Evolutionary conservation across 2,888 invertebrate genomes (phyloP), one percentile per base, ranked within the genome.

Genomic region (Plutella xylostella): DNA sequence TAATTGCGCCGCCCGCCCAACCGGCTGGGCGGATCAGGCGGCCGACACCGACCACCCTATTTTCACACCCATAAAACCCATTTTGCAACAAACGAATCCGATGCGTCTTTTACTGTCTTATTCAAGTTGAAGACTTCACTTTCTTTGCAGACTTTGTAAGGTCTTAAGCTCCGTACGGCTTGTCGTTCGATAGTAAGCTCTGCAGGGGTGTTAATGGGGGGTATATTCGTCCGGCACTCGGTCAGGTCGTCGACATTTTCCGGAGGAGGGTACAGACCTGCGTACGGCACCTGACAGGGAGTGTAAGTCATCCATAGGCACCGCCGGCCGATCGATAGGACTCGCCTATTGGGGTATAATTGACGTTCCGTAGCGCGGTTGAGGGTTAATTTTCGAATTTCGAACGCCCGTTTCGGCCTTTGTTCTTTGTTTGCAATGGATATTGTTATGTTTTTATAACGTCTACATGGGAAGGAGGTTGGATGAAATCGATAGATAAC

Each of bases 71-170:
- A 43, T 43, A 43, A 43, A 43, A 43, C 33, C 42, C 42, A 43
- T 43, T 43, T 42, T 42, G 34, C 34, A 43, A 20, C n/a, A n/a
- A 20, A 34, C 42, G 28, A n/a, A 21, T 43, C 55, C 55, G 55
- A 56, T 53, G 57, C 55, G 66, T 65, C 71, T 68, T 68, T 72
- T 77, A 71, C 68, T 71, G 68, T 75, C 80, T 76, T 78, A 68
- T 65, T 68, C 66, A 68, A 69, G 69, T 70, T 66, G 65, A 64
- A 61, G 42, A 51, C 63, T 56, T 57, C 59, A 53, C 60, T 57
- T 56, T 58, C 53, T 21, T 31, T 20, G 67, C 53, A 82, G 80
- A 80, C 80, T 67, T 68, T 55, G 62, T 60, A 80, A 72, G 60
- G 79, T 71, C 76, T 66, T 68, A 82, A 80, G 75, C 68, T 67